A percentile compares a stretch with the other conserved stretches of the same genome.
Evolutionary conservation across 2,797 vertebrate species (phyloP).

Genomic region (Avahi laniger): DNA sequence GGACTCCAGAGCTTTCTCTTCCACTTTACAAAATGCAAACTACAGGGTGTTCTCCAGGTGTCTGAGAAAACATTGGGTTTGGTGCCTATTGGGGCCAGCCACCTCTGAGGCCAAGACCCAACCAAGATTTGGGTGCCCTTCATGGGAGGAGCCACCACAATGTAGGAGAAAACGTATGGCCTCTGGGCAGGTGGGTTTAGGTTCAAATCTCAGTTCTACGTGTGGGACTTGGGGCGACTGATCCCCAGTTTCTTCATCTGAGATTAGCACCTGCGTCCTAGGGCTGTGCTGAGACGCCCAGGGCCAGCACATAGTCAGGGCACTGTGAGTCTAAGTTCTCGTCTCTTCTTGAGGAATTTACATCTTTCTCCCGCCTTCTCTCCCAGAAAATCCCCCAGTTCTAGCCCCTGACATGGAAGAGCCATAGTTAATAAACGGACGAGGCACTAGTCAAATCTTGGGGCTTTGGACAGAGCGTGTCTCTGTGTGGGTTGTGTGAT

Average conservation of each 20-base stretch:
- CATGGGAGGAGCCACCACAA: rapidly evolving
- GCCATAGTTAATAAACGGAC: not conserved
- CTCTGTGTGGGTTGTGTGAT: rapidly evolving
- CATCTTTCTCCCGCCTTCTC: not conserved
- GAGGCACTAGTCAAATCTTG: not conserved
- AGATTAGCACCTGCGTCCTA: not conserved
- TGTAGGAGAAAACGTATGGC: not conserved
- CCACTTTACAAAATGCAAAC: not conserved
- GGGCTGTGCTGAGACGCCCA: not conserved
- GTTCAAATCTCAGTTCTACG: not conserved
- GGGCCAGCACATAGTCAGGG: not conserved
- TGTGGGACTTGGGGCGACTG: not conserved
- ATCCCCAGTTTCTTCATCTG: not conserved
- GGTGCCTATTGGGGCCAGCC: not conserved
- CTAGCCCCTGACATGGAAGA: not conserved
- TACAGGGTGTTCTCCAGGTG: not conserved
- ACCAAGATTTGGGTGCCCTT: not conserved
- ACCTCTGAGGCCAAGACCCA: not conserved
- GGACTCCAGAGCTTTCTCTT: not conserved
- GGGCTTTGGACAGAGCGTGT: not conserved
- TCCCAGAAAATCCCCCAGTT: not conserved
- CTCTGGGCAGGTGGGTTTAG: not conserved
- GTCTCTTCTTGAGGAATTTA: not conserved
- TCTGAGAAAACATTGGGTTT: not conserved
- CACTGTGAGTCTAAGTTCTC: rapidly evolving